Conservation (phyloP, 2,113 vertebrate genomes). For the Campylomormyrus numenius region DNA sequence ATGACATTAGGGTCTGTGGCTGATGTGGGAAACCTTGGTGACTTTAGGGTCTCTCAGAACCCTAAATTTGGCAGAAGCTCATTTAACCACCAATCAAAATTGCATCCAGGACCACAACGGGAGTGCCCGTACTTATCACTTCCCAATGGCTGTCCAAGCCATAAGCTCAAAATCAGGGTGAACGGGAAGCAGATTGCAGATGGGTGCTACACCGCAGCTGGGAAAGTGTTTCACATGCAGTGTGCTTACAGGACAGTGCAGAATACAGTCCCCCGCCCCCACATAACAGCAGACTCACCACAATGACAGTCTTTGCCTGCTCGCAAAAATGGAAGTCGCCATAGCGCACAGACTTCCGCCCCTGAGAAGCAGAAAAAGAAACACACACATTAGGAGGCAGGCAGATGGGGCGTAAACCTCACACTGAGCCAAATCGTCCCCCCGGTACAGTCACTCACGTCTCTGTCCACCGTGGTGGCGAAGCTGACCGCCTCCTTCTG, state of each 20-base stretch:
- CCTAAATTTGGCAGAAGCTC: background rate
- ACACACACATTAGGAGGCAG: background rate
- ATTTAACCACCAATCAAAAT: background rate
- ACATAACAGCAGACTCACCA: constrained; percentile 67
- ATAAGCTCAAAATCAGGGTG: background rate
- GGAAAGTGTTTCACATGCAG: background rate
- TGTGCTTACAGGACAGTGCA: background rate
- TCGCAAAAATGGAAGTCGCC: constrained; percentile 93
- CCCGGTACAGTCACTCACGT: constrained; percentile 66
- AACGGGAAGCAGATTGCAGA: background rate
- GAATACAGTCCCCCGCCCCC: background rate
- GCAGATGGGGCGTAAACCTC: background rate
- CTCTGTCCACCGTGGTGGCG: constrained; percentile 92
- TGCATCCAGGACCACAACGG: background rate
- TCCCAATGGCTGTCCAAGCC: background rate
- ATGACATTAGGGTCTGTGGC: background rate
- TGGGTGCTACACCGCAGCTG: background rate
- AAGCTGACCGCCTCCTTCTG: constrained; percentile 95
- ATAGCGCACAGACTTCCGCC: constrained; percentile 86
- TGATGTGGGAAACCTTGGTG: background rate
- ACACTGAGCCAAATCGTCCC: background rate
- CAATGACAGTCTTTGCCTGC: constrained; percentile 90
- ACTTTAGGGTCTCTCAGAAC: background rate
- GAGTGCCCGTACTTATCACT: background rate
- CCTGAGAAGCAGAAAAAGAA: constrained; percentile 52